Evolutionary conservation across 2,888 invertebrate genomes (phyloP).

Genomic region (Meloe dianella): DNA sequence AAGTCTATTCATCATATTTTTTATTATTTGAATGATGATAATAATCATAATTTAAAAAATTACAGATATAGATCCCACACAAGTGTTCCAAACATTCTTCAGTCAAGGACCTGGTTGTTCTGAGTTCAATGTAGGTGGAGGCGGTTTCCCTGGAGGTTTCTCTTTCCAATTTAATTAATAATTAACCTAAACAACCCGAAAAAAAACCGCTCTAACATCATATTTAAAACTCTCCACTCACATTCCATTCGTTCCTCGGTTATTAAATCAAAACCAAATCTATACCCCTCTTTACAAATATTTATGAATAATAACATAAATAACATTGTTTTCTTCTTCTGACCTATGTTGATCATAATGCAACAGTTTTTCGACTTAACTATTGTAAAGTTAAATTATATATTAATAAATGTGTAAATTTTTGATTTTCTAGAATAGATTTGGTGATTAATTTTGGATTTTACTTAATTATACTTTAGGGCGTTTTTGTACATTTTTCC

Average conservation of each 20-base stretch:
- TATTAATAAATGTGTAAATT: not conserved
- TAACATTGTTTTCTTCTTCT: not conserved
- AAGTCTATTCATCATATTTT: conserved; percentile 14
- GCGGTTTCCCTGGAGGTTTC: conserved; percentile 69
- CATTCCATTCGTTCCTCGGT: conserved; percentile 18
- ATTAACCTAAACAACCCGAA: not conserved
- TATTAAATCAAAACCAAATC: not conserved
- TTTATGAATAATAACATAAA: not conserved
- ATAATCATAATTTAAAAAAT: conserved; percentile 24
- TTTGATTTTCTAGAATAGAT: conserved; percentile 2
- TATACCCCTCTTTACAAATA: not conserved
- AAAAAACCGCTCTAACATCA: conserved; percentile 16
- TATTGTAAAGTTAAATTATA: conserved; percentile 1
- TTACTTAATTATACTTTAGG: not conserved
- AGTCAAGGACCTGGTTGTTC: conserved; percentile 63
- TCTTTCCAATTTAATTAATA: conserved; percentile 74
- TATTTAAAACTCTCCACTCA: conserved; percentile 14
- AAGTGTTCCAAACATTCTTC: conserved; percentile 87
- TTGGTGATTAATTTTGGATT: not conserved
- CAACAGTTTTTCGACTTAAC: not conserved
- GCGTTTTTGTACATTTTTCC: too few species aligned
- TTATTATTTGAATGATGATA: not conserved
- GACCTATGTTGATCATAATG: not conserved
- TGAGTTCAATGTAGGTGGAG: conserved; percentile 64
- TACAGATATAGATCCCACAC: conserved; percentile 80